These are phyloP conservation scores for Eunapius fragilis DNA, from an alignment of 37 sponge, comb jelly and placozoan genomes.

Conservation along the genomic window DNA sequence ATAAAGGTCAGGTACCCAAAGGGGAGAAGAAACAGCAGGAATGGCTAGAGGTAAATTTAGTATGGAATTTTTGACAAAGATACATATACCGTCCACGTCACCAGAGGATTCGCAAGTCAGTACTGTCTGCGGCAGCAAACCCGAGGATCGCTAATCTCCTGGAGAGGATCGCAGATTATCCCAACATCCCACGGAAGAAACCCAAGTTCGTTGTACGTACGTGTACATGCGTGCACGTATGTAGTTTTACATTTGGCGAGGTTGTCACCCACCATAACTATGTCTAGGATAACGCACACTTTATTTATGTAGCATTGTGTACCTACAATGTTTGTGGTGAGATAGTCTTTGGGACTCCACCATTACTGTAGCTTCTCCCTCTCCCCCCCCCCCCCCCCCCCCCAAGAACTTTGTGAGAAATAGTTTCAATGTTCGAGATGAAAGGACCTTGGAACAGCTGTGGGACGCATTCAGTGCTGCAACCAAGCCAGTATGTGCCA, in stretches of 20 bases:
- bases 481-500: slow-evolving; percentile 1
- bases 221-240: too few relatives aligned
- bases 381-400: too few relatives aligned
- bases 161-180: slow-evolving; percentile 76
- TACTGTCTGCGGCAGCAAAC: slow-evolving; percentile 33
- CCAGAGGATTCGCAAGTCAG: slow-evolving; percentile 57
- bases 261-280: too few relatives aligned
- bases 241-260: not conserved
- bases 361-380: slow-evolving; percentile 2
- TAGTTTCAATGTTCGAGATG: slow-evolving; percentile 78
- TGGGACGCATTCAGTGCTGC: slow-evolving; percentile 79
- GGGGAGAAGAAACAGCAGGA: slow-evolving; percentile 92
- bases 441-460: slow-evolving; percentile 60
- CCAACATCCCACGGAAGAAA: slow-evolving; percentile 96
- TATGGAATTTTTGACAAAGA: not conserved
- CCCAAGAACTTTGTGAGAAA: slow-evolving; percentile 96
- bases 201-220: slow-evolving; percentile 88
- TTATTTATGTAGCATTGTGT: too few relatives aligned
- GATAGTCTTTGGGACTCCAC: not conserved
- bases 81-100: not conserved
- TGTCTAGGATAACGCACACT: too few relatives aligned
- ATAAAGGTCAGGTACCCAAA: slow-evolving; percentile 61
- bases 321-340: not conserved
- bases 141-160: slow-evolving; percentile 65
- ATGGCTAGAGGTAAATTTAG: slow-evolving; percentile 86